Conservation (phyloP, 1,140 invertebrate species). For the Drosophila kepulauana region DNA sequence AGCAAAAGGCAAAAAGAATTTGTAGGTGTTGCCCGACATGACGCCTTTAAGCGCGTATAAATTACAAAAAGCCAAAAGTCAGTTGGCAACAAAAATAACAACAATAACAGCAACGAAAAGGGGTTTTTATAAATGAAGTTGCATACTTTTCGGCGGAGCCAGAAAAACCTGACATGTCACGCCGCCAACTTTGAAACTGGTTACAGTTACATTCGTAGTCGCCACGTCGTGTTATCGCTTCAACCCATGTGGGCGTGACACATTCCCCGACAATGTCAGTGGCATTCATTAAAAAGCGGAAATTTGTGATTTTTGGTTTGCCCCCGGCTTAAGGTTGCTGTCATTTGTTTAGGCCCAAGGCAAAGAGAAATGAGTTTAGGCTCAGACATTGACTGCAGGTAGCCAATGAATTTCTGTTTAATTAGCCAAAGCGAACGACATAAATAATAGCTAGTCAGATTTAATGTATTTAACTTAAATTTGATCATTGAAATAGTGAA, state of each 20-base stretch:
- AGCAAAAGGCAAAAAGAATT: constrained; percentile 55
- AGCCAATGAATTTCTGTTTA: constrained; percentile 58
- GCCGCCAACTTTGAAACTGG: constrained; percentile 53
- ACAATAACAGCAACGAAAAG: constrained; percentile 43
- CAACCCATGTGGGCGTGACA: constrained; percentile 33
- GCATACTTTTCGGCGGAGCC: constrained; percentile 50
- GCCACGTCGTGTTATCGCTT: constrained; percentile 64
- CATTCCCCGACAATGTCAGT: constrained; percentile 26
- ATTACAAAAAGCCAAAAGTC: constrained; percentile 80
- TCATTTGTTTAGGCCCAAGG: constrained; percentile 29
- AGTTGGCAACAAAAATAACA: constrained; percentile 43
- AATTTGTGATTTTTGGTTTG: constrained; percentile 79
- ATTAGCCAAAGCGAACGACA: constrained; percentile 23
- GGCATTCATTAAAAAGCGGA: constrained; percentile 76
- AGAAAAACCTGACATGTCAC: constrained; percentile 73
- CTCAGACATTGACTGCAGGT: constrained; percentile 35
- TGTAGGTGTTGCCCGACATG: constrained; percentile 81
- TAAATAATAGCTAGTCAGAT: constrained; percentile 3
- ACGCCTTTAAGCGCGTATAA: constrained; percentile 81
- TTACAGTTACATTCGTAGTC: constrained; percentile 43
- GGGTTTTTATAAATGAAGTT: constrained; percentile 82
- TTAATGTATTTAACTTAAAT: constrained; percentile 20
- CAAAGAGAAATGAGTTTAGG: constrained; percentile 45
- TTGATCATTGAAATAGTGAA: constrained; percentile 9
- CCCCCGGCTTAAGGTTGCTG: constrained; percentile 32